Percentiles rank a stretch among this genome's conserved stretches.
Evolutionary conservation across 2,113 vertebrate species (phyloP).

Genomic region (Oophaga pumilio): DNA sequence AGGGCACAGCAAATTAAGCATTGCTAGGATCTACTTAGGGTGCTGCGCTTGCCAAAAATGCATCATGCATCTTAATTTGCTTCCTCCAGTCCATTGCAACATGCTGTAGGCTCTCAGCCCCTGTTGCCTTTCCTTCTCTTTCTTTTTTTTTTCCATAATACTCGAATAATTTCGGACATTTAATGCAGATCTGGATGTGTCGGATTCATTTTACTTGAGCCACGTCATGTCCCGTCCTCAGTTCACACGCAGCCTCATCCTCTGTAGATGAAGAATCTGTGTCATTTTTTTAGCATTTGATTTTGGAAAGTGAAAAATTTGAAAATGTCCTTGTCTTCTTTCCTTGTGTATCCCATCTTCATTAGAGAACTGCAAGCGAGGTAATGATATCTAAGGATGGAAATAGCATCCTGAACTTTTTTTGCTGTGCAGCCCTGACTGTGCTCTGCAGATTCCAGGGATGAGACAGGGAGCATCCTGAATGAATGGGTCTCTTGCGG

Average conservation of each 20-base stretch:
- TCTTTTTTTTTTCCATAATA: not conserved
- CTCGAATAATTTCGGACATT: slow-evolving; percentile 28
- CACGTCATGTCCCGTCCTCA: slow-evolving; percentile 5
- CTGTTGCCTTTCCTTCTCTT: not conserved
- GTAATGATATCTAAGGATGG: slow-evolving; percentile 30
- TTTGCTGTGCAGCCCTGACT: not conserved
- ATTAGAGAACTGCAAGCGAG: not conserved
- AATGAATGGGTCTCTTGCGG: slow-evolving; percentile 13
- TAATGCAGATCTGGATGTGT: slow-evolving; percentile 42
- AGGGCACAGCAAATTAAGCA: slow-evolving; percentile 70
- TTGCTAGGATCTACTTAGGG: slow-evolving; percentile 67
- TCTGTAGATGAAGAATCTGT: not conserved
- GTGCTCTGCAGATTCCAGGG: slow-evolving; percentile 49
- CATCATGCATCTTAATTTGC: slow-evolving; percentile 77
- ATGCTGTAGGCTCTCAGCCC: slow-evolving; percentile 30
- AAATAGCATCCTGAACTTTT: slow-evolving; percentile 49
- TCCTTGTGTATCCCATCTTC: not conserved
- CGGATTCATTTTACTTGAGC: slow-evolving; percentile 19
- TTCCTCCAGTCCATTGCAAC: slow-evolving; percentile 60
- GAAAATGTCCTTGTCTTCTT: not conserved
- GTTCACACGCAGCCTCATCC: slow-evolving; percentile 19
- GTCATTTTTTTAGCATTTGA: not conserved
- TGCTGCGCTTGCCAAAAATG: slow-evolving; percentile 72
- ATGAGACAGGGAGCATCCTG: slow-evolving; percentile 34
- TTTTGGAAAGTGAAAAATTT: not conserved